Percentiles rank a stretch among this genome's conserved stretches.
Evolutionary conservation across 1,140 invertebrate genomes (phyloP).

Genomic region (Drosophila malerkotliana): DNA sequence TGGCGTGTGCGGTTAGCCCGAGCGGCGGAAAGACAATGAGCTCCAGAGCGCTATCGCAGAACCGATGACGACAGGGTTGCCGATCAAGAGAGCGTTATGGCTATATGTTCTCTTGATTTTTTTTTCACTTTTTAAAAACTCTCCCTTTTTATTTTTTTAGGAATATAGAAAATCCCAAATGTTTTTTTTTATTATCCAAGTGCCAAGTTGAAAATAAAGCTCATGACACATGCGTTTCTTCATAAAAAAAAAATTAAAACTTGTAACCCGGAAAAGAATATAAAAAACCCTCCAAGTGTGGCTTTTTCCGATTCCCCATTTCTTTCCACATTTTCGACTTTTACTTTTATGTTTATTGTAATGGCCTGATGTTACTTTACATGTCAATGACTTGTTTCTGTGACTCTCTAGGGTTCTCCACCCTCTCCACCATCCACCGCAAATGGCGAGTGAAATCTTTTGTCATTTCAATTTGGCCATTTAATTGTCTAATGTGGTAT

Average conservation of each 20-base stretch:
- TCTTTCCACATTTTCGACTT: constrained; percentile 15
- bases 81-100: constrained; percentile 8
- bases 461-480: constrained; percentile 66
- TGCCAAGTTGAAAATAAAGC: constrained; percentile 31
- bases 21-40: constrained; percentile 58
- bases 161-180: constrained; percentile 12
- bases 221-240: constrained; percentile 62
- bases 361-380: constrained; percentile 53
- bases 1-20: constrained; percentile 6
- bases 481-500: constrained; percentile 66
- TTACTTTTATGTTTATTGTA: constrained; percentile 46
- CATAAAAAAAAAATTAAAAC: constrained; percentile 5
- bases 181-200: constrained; percentile 23
- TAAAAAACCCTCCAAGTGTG: background rate
- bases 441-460: constrained; percentile 61
- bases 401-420: constrained; percentile 29
- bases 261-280: constrained; percentile 15
- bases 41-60: constrained; percentile 1
- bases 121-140: background rate
- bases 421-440: constrained; percentile 7
- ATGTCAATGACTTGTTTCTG: constrained; percentile 75
- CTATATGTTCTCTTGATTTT: constrained; percentile 13
- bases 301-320: constrained; percentile 18
- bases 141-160: constrained; percentile 2
- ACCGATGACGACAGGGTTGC: constrained; percentile 18